Evolutionary conservation across 92 coral and sea anemone genomes (phyloP), one percentile per base, ranked within the genome.

Genomic region (Siderastrea radians): DNA sequence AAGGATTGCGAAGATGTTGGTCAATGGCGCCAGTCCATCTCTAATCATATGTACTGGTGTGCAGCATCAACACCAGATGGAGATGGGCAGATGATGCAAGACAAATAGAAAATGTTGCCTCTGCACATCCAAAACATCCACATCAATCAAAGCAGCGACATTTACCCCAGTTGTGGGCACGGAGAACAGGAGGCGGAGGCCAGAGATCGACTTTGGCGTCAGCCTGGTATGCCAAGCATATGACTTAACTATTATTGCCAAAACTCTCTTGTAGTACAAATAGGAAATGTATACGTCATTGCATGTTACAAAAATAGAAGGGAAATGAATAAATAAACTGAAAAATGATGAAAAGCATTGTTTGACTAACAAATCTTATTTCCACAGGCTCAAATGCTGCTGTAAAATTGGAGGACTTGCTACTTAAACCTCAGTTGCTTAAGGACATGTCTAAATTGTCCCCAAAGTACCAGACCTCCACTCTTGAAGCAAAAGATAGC

Each of bases 51-150:
- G 90, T 84, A 79, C 74, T 84, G 92, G 92, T 92, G 90, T 84
- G 90, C 87, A 1, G 92, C 92, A 5, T 44, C 92, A 16, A 92
- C 95, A 46, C 88, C 90, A 5, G 92, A 88, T 88, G 90, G 92
- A 1, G 16, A 79, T 79, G 90, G 92, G 6, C 57, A 88, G 13
- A 26, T 88, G 5, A 87, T 92, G 74, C 50, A 64, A 65, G 94
- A 75, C 12, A 88, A 92, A 49, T 92, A 90, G 92, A 38, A 85
- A 67, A 92, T 92, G 15, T 69, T 88, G 6, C 90, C 90, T 7
- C 58, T 88, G 1, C 92, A 92, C 64, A 84, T 84, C 8, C 90
- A 88, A 43, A 62, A 88, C 55, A 84, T 88, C 7, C 95, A 88
- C 50, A 67, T 26, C 7, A 78, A 82, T 68, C 70, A 49, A 12